phyloP scores from a whole-genome alignment of 2,113 vertebrate genomes.

The Chionomys nivalis region DNA sequence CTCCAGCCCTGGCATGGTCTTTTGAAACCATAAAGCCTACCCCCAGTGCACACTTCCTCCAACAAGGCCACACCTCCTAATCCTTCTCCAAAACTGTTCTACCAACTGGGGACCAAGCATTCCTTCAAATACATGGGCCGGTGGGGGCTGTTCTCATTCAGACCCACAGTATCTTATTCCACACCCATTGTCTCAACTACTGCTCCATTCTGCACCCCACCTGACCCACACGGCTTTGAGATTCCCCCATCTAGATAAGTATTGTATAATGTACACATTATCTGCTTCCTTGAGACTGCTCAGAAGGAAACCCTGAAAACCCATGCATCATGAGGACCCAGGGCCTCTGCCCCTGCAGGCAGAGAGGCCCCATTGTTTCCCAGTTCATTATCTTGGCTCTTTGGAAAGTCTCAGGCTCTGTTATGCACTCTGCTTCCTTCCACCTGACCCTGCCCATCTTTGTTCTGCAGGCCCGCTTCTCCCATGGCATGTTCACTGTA shows the following conservation, averaged over 20 bases:
- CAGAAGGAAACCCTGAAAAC: background rate
- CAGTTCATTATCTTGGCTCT: background rate
- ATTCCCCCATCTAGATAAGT: background rate
- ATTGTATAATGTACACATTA: rapidly evolving
- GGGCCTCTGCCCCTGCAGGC: background rate
- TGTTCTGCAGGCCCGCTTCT: slow-evolving; percentile 84
- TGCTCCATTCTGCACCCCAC: background rate
- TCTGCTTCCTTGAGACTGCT: background rate
- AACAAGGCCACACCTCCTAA: background rate
- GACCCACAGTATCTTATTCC: background rate
- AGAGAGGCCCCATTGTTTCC: background rate
- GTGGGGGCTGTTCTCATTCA: background rate
- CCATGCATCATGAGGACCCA: too few species aligned
- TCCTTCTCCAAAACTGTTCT: too few species aligned
- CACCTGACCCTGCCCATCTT: background rate
- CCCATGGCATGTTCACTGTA: slow-evolving; percentile 90
- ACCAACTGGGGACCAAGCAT: background rate
- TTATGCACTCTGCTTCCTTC: background rate
- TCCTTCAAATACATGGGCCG: background rate
- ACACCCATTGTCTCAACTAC: background rate
- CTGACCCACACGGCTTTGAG: background rate
- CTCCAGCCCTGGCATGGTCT: background rate
- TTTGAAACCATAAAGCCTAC: background rate
- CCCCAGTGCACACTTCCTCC: background rate
- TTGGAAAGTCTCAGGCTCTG: background rate